phyloP scores from a whole-genome alignment of 2,797 vertebrate species.

The Anguilla megastoma region DNA sequence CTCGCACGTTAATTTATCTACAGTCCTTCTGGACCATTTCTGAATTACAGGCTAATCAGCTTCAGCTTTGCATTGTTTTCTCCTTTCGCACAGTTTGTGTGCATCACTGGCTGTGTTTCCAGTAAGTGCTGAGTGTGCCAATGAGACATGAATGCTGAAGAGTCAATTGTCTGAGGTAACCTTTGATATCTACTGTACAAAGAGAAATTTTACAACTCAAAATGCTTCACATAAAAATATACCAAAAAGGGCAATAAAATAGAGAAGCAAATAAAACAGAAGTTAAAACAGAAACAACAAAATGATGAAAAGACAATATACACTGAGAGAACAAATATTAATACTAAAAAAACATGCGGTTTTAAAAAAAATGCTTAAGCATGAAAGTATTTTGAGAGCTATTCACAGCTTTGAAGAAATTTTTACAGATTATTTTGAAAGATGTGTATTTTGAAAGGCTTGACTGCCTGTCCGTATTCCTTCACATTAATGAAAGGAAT shows the following conservation, averaged over 20 bases:
- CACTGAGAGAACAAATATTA: too few relatives aligned
- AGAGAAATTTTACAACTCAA: neutral
- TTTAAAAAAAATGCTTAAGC: neutral
- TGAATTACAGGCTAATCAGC: conserved; percentile 23
- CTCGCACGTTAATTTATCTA: neutral
- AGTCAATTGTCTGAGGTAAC: neutral
- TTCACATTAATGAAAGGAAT: neutral
- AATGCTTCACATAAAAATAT: neutral
- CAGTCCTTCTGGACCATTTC: neutral
- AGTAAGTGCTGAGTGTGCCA: neutral
- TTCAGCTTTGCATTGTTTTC: conserved; percentile 7
- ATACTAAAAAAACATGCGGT: too few relatives aligned
- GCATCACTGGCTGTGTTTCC: neutral
- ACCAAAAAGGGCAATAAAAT: neutral
- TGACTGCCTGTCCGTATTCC: neutral
- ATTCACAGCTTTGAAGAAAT: neutral
- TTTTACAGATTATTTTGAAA: neutral
- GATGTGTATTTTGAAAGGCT: neutral
- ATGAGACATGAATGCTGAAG: neutral
- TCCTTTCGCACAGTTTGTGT: conserved; percentile 13
- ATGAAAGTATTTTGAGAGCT: neutral
- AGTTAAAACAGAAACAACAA: too few relatives aligned
- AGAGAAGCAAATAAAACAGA: too few relatives aligned
- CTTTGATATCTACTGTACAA: neutral
- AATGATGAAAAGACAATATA: too few relatives aligned